Percentiles rank a stretch among this genome's conserved stretches.
phyloP scores from a whole-genome alignment of 2,888 invertebrate species.

The Erebia palarica region DNA sequence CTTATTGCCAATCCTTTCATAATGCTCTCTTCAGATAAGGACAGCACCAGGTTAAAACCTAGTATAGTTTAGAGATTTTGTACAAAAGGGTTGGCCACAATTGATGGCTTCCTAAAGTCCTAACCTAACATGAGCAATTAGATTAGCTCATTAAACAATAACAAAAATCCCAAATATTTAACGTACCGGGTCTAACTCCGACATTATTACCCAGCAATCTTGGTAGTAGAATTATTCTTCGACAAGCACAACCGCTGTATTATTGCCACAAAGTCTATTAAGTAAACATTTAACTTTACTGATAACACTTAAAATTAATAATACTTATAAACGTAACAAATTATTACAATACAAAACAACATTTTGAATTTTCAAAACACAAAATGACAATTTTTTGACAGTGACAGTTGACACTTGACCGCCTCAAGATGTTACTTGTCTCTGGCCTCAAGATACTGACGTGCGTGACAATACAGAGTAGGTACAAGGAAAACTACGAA shows the following conservation, averaged over 20 bases:
- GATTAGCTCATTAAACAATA: not conserved
- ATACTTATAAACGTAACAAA: no score
- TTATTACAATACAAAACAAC: not conserved
- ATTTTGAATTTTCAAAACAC: not conserved
- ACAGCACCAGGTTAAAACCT: no score
- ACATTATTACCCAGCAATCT: constrained; percentile 41
- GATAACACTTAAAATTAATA: not conserved
- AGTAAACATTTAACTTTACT: not conserved
- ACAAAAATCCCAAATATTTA: not conserved
- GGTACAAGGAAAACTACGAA: no score
- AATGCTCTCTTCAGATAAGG: no score
- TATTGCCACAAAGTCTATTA: not conserved
- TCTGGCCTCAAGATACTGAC: not conserved
- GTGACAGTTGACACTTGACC: not conserved
- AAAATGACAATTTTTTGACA: not conserved
- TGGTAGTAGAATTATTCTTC: not conserved
- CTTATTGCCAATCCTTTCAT: no score
- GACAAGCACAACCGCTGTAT: not conserved
- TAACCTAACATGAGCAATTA: not conserved
- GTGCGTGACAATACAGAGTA: not conserved
- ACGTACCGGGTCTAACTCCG: constrained; percentile 52
- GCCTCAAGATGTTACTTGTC: not conserved
- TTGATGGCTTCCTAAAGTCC: no score
- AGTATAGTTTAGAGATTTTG: no score
- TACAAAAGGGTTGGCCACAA: no score